Base-by-base conservation (phyloP, 2,888 invertebrate genomes). In the Neoascia interrupta region DNA sequence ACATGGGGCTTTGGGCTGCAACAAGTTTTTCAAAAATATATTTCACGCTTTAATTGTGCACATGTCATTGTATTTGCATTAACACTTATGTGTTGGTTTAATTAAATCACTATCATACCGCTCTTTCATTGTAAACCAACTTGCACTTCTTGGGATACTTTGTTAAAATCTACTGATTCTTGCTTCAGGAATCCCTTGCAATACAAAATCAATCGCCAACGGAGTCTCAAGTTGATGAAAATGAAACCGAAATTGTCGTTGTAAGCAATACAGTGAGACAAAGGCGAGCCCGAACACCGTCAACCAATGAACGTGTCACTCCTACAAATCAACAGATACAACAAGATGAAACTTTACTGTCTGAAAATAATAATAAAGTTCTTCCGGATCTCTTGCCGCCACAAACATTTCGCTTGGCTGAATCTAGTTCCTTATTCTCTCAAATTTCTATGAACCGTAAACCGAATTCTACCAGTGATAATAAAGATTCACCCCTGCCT, bases 341-440 rank as follows among this genome's bases (percentile, higher is more conserved):
- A 23, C 83, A 84, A 41, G 76, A 84, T 47, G 87, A 87, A 4
- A 69, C 82, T 28, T 47, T 81, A 28, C 63, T 70, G 1, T 47
- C 51, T 34, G 54, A 72, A 41, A 16, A 66, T 10, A 39, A 70
- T 2, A 88, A 89, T n/a, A 84, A 84, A 54, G 89, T 88, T 11
- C 83, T 90, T 60, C 89, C 90, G 5, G 87, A 89, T 74, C 87
- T 90, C 53, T 86, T 90, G 86, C 91, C 91, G 82, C 91, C 91
- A 80, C 91, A 91, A 85, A 92, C 92, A 1, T 92, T 92, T 85
- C 91, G 92, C 82, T 87, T 94, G 63, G 90, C 93, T 8, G 91
- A 92, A 84, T 92, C 93, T 80, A 94, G 94, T 85, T 91, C 91
- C 34, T 89, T 93, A 8, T 94, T 94, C 86, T 92, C 92, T 5